Base-by-base conservation (phyloP, 1,140 invertebrate species). In the Aphelenchoides besseyi region DNA sequence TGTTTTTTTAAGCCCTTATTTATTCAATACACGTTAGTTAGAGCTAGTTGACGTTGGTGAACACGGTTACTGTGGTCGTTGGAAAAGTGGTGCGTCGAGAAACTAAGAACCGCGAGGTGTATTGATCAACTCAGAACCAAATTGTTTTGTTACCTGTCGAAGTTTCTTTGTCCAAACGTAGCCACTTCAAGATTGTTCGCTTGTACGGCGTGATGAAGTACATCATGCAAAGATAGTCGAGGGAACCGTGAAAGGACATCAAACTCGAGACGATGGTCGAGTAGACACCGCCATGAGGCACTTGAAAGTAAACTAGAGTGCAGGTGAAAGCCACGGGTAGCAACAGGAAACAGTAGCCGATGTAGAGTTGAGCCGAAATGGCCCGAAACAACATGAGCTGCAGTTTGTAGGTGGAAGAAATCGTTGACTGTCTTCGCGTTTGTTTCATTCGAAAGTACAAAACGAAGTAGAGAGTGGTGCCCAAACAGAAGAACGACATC, bases 271-370 rank as follows among this genome's bases (percentile, higher is more conserved):
- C 37, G n/a, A 41, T 41, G 5, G 37, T n/a, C 37, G n/a, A 5
- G 37, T n/a, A 8, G 5, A 8, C n/a, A 8, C 37, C 37, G n/a
- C 37, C 37, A 41, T 8, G n/a, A 5, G 5, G 5, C 37, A n/a
- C 37, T 8, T n/a, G 37, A 5, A 5, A 41, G n/a, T 8, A 41
- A 5, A 41, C 37, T 41, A 41, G n/a, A 41, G n/a, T 8, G 5
- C 37, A 5, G n/a, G n/a, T n/a, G n/a, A 41, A 5, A 41, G n/a
- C 37, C n/a, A n/a, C n/a, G 5, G 37, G 37, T 8, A 41, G 5
- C n/a, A 41, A 41, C 37, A 41, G n/a, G 37, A 41, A 41, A 41
- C 37, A 41, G 37, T 41, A 41, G 37, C 37, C 37, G n/a, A 41
- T 41, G 37, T 41, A 41, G 5, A 41, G n/a, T 41, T 41, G 37